Evolutionary conservation across 1,140 invertebrate species (phyloP).

Genomic region (Drepana arcuata): DNA sequence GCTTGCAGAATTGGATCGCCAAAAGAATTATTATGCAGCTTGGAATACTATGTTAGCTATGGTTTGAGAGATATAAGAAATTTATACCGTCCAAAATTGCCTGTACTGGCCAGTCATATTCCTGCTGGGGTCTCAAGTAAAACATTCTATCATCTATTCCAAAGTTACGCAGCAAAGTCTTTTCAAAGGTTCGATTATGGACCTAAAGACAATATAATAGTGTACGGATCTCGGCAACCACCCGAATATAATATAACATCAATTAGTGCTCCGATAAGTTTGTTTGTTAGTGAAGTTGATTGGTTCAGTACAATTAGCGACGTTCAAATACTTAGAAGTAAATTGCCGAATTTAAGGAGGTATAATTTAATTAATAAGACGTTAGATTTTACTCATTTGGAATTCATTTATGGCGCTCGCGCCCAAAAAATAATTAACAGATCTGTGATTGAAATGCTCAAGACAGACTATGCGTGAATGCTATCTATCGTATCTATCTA

Average conservation of each 20-base stretch:
- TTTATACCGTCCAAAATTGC: constrained; percentile 26
- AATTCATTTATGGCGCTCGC: constrained; percentile 47
- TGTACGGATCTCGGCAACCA: constrained; percentile 30
- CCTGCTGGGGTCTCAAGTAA: constrained; percentile 40
- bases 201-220: constrained; percentile 19
- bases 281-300: constrained; percentile 41
- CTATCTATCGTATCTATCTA: background rate
- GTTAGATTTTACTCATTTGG: constrained; percentile 45
- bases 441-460: constrained; percentile 28
- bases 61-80: constrained; percentile 32
- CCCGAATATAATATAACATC: constrained; percentile 36
- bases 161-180: constrained; percentile 30
- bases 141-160: constrained; percentile 46
- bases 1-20: constrained; percentile 26
- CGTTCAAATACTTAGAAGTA: constrained; percentile 22
- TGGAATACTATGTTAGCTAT: constrained; percentile 32
- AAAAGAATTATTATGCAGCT: constrained; percentile 25
- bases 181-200: constrained; percentile 50
- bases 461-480: too few species aligned
- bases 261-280: constrained; percentile 27
- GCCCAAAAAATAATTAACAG: constrained; percentile 33
- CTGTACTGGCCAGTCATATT: constrained; percentile 40
- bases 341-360: constrained; percentile 27
- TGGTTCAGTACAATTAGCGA: constrained; percentile 39
- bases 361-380: constrained; percentile 28